Evolutionary conservation across 1,140 invertebrate species (phyloP).

Genomic region (Drosophila nigrodunni): DNA sequence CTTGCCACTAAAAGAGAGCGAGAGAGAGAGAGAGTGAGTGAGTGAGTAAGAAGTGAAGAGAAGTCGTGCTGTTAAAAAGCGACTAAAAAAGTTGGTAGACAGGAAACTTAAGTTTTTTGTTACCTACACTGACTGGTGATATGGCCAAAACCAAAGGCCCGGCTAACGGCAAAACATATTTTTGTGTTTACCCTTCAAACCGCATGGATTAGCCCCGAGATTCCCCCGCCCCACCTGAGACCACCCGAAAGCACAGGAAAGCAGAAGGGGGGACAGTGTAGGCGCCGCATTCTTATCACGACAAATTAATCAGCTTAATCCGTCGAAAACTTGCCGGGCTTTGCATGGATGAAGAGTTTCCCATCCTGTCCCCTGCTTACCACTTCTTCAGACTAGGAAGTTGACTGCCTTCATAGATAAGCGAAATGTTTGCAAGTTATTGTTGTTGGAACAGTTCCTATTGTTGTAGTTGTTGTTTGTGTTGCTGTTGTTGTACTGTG

Average conservation of each 20-base stretch:
- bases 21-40: constrained; percentile 12
- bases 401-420: constrained; percentile 69
- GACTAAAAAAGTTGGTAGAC: constrained; percentile 67
- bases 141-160: constrained; percentile 34
- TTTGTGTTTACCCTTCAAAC: constrained; percentile 79
- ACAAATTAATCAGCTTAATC: constrained; percentile 82
- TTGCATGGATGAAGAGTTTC: constrained; percentile 46
- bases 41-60: not conserved
- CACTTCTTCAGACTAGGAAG: constrained; percentile 42
- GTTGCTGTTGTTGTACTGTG: constrained; percentile 18
- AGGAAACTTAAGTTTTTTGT: constrained; percentile 82
- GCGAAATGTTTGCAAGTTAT: constrained; percentile 59
- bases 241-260: not conserved
- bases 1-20: constrained; percentile 48
- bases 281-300: constrained; percentile 75
- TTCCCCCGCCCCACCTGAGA: not conserved
- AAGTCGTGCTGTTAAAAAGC: constrained; percentile 26
- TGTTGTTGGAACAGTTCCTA: constrained; percentile 48
- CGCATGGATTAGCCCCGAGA: constrained; percentile 64
- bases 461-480: constrained; percentile 36
- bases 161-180: constrained; percentile 78
- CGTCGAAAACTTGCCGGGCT: constrained; percentile 76
- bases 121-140: constrained; percentile 70
- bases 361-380: not conserved
- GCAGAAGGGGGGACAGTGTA: constrained; percentile 23